Evolutionary conservation across 2,888 invertebrate species (phyloP), one percentile per base, ranked within the genome.

Genomic region (Philopedon plagiatum): DNA sequence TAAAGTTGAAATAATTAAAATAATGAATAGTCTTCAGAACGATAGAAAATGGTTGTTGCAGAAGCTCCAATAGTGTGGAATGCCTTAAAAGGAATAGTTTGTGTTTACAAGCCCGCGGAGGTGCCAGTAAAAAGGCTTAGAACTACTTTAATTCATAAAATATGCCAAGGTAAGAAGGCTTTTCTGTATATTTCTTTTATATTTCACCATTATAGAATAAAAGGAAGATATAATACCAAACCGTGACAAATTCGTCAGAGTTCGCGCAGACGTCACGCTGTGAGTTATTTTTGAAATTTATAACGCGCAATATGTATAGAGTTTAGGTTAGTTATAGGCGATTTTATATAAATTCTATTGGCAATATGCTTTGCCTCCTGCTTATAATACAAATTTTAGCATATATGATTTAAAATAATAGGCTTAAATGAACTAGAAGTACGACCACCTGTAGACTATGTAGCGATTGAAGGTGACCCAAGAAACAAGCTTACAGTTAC

Each of bases 31-130:
- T 23, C 5, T 13, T 13, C 1, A 46, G 21, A 23, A 5, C 19
- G 2, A 2, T 60, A 21, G 4, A 75, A 57, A 19, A 82, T 80
- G 80, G 65, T 79, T 21, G 75, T 76, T 32, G 78, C 73, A 18
- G 80, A 82, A 60, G 91, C 93, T 2, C 87, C 87, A 37, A 80
- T 86, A 39, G 90, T 92, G 2, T 94, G 90, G 86, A 91, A 88
- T 78, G 82, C 87, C 26, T 82, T 96, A 61, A 92, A 92, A 84
- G 95, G 96, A 23, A 81, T 95, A 5, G 86, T 94, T 72, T 93
- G 93, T 84, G 86, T 95, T 11, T 95, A 93, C 79, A 96, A 96
- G 84, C 94, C 95, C 11, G 83, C 91, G 0, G 89, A 89, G 61
- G 86, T 91, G 34, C 85, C 88, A 44, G 84, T 89, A 0, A 81